Percentiles rank a stretch among this genome's conserved stretches.
Evolutionary conservation across 1,140 invertebrate species (phyloP).

Genomic region (Prorops nasuta): DNA sequence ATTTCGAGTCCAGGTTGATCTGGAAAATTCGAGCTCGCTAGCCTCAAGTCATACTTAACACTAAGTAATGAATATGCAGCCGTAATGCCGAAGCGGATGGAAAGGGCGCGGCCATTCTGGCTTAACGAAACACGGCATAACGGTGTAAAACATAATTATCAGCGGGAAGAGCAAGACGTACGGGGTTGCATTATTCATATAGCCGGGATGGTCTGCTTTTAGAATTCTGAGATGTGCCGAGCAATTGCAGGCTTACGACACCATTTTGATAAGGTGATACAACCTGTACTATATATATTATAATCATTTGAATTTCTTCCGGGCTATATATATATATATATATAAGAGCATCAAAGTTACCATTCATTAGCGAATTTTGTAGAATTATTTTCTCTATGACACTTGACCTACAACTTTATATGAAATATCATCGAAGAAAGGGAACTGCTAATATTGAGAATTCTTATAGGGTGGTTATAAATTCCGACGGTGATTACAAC

Average conservation of each 20-base stretch:
- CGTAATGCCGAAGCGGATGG: conserved; percentile 33
- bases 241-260: conserved; percentile 45
- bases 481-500: too few relatives aligned
- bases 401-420: too few relatives aligned
- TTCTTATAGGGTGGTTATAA: not conserved
- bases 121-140: conserved; percentile 52
- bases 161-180: conserved; percentile 44
- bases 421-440: too few relatives aligned
- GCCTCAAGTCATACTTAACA: conserved; percentile 39
- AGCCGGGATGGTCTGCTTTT: conserved; percentile 41
- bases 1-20: not conserved
- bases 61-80: conserved; percentile 44
- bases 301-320: not conserved
- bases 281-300: too few relatives aligned
- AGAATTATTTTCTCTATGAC: too few relatives aligned
- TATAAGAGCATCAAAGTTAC: too few relatives aligned
- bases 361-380: too few relatives aligned
- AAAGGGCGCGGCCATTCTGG: conserved; percentile 30
- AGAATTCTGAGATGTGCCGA: conserved; percentile 29
- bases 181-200: conserved; percentile 49
- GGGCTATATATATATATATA: not conserved
- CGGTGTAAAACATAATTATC: conserved; percentile 54
- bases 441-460: conserved; percentile 1
- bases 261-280: conserved; percentile 26
- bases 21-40: conserved; percentile 5